Base-by-base conservation (phyloP, 2,888 invertebrate species). In the Conchocele bisecta region DNA sequence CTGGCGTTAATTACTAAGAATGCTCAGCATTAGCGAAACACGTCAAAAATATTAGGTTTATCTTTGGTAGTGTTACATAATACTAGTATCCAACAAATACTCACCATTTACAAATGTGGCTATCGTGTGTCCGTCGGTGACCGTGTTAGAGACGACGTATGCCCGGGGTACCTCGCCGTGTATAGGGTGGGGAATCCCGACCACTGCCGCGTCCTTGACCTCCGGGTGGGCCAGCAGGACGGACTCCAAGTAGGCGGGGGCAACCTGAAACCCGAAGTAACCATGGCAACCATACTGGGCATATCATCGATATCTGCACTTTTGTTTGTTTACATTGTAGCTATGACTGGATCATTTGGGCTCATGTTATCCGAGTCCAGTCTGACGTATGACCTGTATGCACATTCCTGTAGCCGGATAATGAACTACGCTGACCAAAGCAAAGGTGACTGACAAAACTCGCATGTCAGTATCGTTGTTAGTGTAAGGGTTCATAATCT, bases 161-260 rank as follows among this genome's bases (percentile, higher is more conserved):
- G 86, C 86, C 35, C 56, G 64, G 37, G 86, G 86, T 4, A 86
- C 59, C 53, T 86, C 85, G 15, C 86, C 86, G 22, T 68, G 58
- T 4, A 78, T 69, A 17, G 65, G 74, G 56, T 73, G 77, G 2
- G 85, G 84, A 28, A 75, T 54, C 1, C 85, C 85, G 33, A 86
- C 59, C 3, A 86, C 84, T 11, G 84, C 86, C 1, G 77, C 82
- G 53, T 86, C 86, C 26, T 54, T 41, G 0, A 86, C 79, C 20
- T 51, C 67, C 3, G 79, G 75, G 39, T 85, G 82, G 26, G 63
- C 50, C 28, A 85, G 44, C 24, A 86, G 42, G n/a, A 85, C 61
- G 6, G 70, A 77, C 64, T 86, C 86, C 26, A 86, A 63, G 50
- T 86, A 84, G 7, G 83, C 83, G 9, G 86, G 86, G 3, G 86